Evolutionary conservation across 1,140 invertebrate genomes (phyloP), one percentile per base, ranked within the genome.

Genomic region (Aphelinus certus): DNA sequence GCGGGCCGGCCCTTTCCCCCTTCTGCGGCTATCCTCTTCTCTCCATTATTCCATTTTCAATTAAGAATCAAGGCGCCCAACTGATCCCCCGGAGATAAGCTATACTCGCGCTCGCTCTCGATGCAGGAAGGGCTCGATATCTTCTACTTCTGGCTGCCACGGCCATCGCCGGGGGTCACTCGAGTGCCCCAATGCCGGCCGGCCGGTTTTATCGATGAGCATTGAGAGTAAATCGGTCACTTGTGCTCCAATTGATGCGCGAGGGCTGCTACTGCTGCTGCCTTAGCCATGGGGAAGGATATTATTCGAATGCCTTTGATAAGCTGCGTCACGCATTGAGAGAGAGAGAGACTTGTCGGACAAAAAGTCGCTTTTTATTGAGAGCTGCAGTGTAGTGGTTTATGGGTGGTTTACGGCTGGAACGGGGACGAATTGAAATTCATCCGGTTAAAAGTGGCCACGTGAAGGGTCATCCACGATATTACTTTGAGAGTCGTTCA

Each of bases 161-260:
- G 46, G 48, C 7, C 26, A 26, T 26, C 26, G 26, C 63, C 7
- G 67, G 51, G 63, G 71, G 71, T 73, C 71, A 67, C 9, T 61
- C 58, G 57, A 61, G 58, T 47, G n/a, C 57, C 9, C 42, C 53
- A 55, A 5, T 45, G 53, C 62, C 61, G 61, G 47, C 51, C 65
- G 55, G 42, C 63, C 47, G 45, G 53, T 46, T 75, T 57, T 64
- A 79, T 81, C 80, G 78, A 79, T 80, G 81, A 80, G 80, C 76
- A 84, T 84, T 84, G 81, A 82, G 81, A 86, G 82, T 85, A 86
- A 87, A 87, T 85, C 82, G 84, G 85, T 86, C 83, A 84, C 81
- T 86, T 83, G 79, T 79, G 68, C 78, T 75, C 78, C 79, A 80
- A 81, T 86, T 83, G 83, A 82, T 75, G 80, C 73, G 57, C 71